Percentiles rank a stretch among this genome's conserved stretches.
Evolutionary conservation across 2,888 invertebrate species (phyloP).

Genomic region (Drosophila lacicola): DNA sequence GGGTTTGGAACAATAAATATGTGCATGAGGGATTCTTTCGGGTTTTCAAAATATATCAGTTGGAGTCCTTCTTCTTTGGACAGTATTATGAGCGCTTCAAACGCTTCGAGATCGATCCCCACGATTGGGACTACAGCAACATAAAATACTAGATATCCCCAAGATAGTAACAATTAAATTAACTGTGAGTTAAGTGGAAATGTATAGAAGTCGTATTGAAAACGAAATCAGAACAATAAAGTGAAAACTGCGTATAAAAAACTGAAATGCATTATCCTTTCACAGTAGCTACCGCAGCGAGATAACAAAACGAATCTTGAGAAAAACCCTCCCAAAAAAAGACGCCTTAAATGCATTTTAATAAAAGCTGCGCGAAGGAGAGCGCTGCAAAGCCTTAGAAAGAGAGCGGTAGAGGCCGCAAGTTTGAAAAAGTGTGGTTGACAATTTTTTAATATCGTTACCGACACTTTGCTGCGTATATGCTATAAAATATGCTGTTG

Average conservation of each 20-base stretch:
- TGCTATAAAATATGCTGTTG: conserved; percentile 25
- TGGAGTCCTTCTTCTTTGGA: conserved; percentile 55
- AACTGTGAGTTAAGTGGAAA: neutral
- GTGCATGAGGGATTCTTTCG: conserved; percentile 33
- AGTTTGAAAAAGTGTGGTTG: conserved; percentile 16
- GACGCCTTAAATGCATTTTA: conserved; percentile 64
- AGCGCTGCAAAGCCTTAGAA: neutral
- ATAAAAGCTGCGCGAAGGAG: conserved; percentile 40
- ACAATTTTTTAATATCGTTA: conserved; percentile 64
- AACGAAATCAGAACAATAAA: conserved; percentile 44
- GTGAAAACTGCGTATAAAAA: conserved; percentile 74
- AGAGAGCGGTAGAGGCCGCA: neutral
- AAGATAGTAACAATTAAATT: conserved; percentile 10
- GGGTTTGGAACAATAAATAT: conserved; percentile 38
- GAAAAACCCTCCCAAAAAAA: conserved; percentile 28
- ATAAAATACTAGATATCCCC: neutral
- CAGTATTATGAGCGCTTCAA: conserved; percentile 53
- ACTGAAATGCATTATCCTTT: conserved; percentile 67
- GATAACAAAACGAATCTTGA: conserved; percentile 25
- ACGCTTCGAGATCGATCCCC: conserved; percentile 86
- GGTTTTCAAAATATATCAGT: conserved; percentile 49
- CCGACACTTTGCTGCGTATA: conserved; percentile 51
- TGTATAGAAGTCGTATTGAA: no score
- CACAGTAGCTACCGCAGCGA: conserved; percentile 40
- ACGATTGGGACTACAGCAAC: conserved; percentile 28